A percentile compares a stretch with the other conserved stretches of the same genome.
phyloP scores from a whole-genome alignment of 2,888 invertebrate genomes.

The Rotaria socialis region DNA sequence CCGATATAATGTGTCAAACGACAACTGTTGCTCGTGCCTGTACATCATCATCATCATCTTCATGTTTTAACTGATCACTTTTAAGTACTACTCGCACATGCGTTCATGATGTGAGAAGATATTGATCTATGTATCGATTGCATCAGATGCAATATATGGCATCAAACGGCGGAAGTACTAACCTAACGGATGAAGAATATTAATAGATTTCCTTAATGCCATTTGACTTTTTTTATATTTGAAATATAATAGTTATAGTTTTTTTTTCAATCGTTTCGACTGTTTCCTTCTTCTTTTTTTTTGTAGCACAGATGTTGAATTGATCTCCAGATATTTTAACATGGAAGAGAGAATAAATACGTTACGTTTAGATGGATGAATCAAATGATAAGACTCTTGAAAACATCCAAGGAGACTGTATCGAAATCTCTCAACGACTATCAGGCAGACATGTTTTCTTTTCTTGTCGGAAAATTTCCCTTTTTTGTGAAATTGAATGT shows the following conservation, averaged over 20 bases:
- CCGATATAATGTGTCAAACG: constrained; percentile 5
- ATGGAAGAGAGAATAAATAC: no score
- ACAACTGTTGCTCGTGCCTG: constrained; percentile 19
- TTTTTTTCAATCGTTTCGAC: no score
- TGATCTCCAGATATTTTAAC: no score
- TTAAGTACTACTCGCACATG: background rate
- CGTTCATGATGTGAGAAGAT: constrained; percentile 8
- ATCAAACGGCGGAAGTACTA: constrained; percentile 4
- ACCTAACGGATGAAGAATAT: background rate
- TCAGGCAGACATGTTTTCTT: background rate
- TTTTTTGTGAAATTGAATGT: background rate
- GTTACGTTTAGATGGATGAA: background rate
- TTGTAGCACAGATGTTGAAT: no score
- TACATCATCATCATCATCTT: background rate
- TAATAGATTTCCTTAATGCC: background rate
- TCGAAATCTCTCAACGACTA: background rate
- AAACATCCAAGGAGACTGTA: background rate
- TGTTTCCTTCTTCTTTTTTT: no score
- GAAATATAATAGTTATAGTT: no score
- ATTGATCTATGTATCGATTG: constrained; percentile 21
- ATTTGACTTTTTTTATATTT: background rate
- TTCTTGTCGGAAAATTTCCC: background rate
- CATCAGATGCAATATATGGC: constrained; percentile 23
- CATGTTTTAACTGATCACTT: background rate
- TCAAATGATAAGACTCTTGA: background rate